Evolutionary conservation across 1,140 invertebrate species (phyloP), one percentile per base, ranked within the genome.

Genomic region (Zaprionus camerounensis): DNA sequence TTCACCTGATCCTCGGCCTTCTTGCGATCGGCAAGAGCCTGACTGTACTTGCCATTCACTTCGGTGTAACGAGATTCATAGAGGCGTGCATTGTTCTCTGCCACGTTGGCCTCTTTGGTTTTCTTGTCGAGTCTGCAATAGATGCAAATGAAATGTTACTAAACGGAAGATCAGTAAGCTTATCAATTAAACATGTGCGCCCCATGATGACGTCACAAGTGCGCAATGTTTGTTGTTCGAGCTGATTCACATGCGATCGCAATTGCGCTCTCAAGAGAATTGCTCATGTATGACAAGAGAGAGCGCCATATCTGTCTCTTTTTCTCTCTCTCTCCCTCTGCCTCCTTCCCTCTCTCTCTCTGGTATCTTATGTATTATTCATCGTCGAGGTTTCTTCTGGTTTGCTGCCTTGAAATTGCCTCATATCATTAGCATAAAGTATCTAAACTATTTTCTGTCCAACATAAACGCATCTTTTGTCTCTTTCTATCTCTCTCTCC

Each of bases 1-100:
- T 95, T 96, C 51, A 95, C 94, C 85, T 97, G 97, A 88, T 96
- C 96, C 56, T 95, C 94, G 15, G 96, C 94, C 85, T 97, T 97
- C 92, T 98, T 98, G 71, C 96, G 95, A 76, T 98, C 97, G 31
- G 94, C 93, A 68, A 96, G 94, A 5, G 96, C 95, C 70, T 97
- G 96, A 92, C 96, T 97, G 81, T 96, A 96, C 91, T 97, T 96
- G 63, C 95, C 94, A 78, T 96, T 96, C 24, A 97, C 92, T 83
- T 98, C 97, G 12, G 94, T 94, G 77, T 97, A 55, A 93, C 94
- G 81, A 17, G 94, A 94, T 91, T 98, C 97, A 62, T 95, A 95
- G 38, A 96, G 94, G 31, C 94, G 93, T 1, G 95, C 93, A 84
- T 95, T 95, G 80, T 96, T 96, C 91, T 98, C 97, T 0, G 96